Evolutionary conservation across 2,113 vertebrate genomes (phyloP), one percentile per base, ranked within the genome.

Genomic region (Bos javanicus): DNA sequence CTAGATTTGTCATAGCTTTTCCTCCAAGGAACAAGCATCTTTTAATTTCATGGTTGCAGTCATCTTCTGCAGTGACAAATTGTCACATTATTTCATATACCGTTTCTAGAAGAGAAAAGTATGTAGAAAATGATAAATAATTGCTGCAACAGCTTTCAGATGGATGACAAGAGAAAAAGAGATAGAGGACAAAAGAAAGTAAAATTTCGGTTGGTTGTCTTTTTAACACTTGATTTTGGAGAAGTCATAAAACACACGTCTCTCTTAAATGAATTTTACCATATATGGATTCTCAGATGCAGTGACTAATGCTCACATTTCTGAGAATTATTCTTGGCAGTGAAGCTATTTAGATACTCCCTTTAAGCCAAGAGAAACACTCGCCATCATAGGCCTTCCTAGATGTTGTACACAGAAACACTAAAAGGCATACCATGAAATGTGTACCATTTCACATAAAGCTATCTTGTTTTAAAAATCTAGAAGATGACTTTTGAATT

Each of bases 261-360:
- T 97, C 43, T 90, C 59, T 96, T 95, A 87, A 97, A 92, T 94
- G 43, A 95, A 71, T 97, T 91, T 97, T 67, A 94, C 52, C 33
- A 0, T 15, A 81, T 98, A 92, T 96, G 87, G 8, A 84, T 91
- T 92, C 81, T 96, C 21, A 30, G 96, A 95, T 82, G 25, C 80
- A 86, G 25, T 97, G 89, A 95, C 33, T 97, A 97, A 93, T 56
- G 91, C 19, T 90, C 92, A 94, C 19, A 43, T 43, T 95, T 95
- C 60, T 86, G 91, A 95, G 48, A 89, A 13, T 97, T 97, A 86
- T 98, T 98, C 80, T 96, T 98, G 96, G 56, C 95, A 90, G 67
- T 23, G 7, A 21, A 94, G 33, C 12, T 95, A 60, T 80, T 90
- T 96, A 54, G 85, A 87, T 59, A 94, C 28, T 92, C 96, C 30